phyloP scores from a whole-genome alignment of 1,140 invertebrate genomes.

The Apis laboriosa region DNA sequence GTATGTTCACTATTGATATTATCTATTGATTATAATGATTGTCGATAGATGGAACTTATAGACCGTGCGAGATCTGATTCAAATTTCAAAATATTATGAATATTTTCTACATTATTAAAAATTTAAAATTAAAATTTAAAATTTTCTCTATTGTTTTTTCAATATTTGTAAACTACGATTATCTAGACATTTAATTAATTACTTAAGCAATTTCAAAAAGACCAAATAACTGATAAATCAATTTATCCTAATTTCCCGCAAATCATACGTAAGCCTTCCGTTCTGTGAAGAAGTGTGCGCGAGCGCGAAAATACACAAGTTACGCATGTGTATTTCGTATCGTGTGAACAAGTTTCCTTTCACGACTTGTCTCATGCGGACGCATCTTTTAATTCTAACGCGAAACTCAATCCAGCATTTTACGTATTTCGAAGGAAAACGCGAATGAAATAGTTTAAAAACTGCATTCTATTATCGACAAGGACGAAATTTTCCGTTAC shows the following conservation, averaged over 20 bases:
- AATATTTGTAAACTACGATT: not conserved
- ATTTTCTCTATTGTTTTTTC: too few relatives aligned
- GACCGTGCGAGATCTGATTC: not conserved
- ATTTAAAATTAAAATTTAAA: too few relatives aligned
- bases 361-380: conserved; percentile 22
- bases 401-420: not conserved
- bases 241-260: not conserved
- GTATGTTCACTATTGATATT: not conserved
- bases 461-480: too few relatives aligned
- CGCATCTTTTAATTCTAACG: not conserved
- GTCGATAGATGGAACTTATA: conserved; percentile 11
- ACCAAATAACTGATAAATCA: not conserved
- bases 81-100: not conserved
- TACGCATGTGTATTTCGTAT: conserved; percentile 46
- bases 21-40: not conserved
- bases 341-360: conserved; percentile 12
- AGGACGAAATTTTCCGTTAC: not conserved
- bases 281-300: conserved; percentile 33
- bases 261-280: not conserved
- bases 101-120: too few relatives aligned
- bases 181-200: too few relatives aligned
- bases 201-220: not conserved
- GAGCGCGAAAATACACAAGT: not conserved
- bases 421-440: not conserved
- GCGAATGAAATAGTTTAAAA: conserved; percentile 5